Evolutionary conservation across 2,113 vertebrate species (phyloP).

Genomic region (Aphyosemion australe): DNA sequence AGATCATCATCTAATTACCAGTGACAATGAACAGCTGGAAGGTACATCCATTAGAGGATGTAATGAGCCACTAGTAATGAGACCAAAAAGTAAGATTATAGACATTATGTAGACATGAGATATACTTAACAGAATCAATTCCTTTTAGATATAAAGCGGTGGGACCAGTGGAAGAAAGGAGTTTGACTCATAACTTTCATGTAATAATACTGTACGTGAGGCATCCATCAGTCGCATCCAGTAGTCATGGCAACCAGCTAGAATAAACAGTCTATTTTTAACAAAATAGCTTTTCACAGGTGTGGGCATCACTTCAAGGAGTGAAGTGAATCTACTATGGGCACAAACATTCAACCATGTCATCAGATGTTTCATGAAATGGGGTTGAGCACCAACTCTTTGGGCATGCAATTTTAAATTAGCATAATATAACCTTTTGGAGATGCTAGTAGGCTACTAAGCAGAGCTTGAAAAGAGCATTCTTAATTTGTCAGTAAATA

Average conservation of each 20-base stretch:
- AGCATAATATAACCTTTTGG: not conserved
- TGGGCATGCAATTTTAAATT: not conserved
- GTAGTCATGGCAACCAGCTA: constrained; percentile 11
- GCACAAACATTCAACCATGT: too few relatives aligned
- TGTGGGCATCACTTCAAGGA: too few relatives aligned
- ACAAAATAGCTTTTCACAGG: too few relatives aligned
- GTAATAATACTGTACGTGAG: not conserved
- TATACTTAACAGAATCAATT: constrained; percentile 48
- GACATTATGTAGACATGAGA: constrained; percentile 54
- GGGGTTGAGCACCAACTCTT: too few relatives aligned
- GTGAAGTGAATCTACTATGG: too few relatives aligned
- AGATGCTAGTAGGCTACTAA: not conserved
- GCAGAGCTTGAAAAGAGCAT: not conserved
- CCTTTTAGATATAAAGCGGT: not conserved
- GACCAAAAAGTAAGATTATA: constrained; percentile 46
- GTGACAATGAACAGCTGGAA: constrained; percentile 68
- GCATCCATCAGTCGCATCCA: constrained; percentile 3
- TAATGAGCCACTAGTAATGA: constrained; percentile 74
- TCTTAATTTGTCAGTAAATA: not conserved
- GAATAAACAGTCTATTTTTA: constrained; percentile 1
- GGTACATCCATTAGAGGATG: constrained; percentile 68
- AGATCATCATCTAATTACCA: constrained; percentile 73
- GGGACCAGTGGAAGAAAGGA: constrained; percentile 14
- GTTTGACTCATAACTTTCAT: not conserved
- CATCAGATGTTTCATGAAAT: not conserved